Base-by-base conservation (phyloP, 2,797 vertebrate genomes). In the Melanotaenia pygmaea region DNA sequence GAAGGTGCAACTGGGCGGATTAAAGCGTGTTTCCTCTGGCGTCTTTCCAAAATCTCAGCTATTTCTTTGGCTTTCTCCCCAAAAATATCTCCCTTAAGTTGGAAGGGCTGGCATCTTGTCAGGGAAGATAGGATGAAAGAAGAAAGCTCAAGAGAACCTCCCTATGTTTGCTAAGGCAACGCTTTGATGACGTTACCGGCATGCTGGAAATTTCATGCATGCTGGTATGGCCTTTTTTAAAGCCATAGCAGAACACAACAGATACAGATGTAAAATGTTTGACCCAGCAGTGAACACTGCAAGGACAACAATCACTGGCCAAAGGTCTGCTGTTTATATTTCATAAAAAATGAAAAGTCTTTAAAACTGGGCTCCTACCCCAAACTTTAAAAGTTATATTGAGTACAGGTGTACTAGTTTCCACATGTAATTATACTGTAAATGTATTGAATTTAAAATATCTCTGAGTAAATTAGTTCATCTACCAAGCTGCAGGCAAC, bases 111-210 rank as follows among this genome's bases (percentile, higher is more conserved):
- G 54, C 53, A 67, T 32, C 56, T 73, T 50, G 56, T 77, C 53
- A 1, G 53, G 28, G 66, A 65, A 67, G 67, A 12, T 74, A 45
- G 59, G 47, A 70, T 67, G 43, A 80, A 51, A 68, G 74, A 40
- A 47, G 1, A 16, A 70, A 63, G 74, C 56, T 73, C 4, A 57
- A 70, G 35, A 84, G 56, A 64, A 11, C 18, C 9, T 66, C 51
- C 64, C 61, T 64, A 60, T 70, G 65, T 62, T 57, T 60, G 24
- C 37, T 61, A 58, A 77, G 11, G 34, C 35, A 22, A 51, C 64
- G 50, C 70, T 63, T 61, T 60, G 20, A 26, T 59, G 18, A 64
- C 62, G 20, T 61, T 30, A 62, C 22, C 59, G 34, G 57, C 56
- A 61, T 67, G 56, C 14, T 45, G 14, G 14, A 72, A 32, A 58